Percentiles rank a stretch among this genome's conserved stretches.
These are phyloP conservation scores for Alviniconcha marisindica DNA, from an alignment of 1,140 invertebrate genomes.

Conservation along the genomic window DNA sequence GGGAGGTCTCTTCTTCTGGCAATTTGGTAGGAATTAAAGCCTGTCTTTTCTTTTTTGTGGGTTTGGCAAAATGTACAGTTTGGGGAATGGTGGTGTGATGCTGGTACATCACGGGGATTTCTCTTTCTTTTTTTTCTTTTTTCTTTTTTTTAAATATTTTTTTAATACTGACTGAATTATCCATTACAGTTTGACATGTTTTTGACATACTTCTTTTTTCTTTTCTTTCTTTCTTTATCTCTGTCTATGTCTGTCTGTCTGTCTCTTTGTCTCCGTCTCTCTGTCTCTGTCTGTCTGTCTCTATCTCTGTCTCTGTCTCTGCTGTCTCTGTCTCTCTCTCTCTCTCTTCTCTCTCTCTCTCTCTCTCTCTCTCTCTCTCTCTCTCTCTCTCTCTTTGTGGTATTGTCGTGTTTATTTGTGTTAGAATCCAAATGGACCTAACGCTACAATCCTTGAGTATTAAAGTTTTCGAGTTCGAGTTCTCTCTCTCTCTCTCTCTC, in stretches of 20 bases:
- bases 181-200: no score
- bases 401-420: not conserved
- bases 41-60: no score
- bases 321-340: not conserved
- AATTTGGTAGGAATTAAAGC: constrained; percentile 36
- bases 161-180: no score
- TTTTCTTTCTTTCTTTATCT: not conserved
- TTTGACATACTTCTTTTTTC: not conserved
- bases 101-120: no score
- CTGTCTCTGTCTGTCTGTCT: not conserved
- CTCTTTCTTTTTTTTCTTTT: no score
- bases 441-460: not conserved
- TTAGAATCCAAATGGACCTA: no score
- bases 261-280: not conserved
- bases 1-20: constrained; percentile 83
- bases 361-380: constrained; percentile 6
- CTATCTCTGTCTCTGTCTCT: not conserved
- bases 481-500: not conserved
- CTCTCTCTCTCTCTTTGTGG: constrained; percentile 11
- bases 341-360: not conserved
- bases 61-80: no score
- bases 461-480: no score
- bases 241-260: not conserved
- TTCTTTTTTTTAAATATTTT: no score
- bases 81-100: no score